Percentiles rank a stretch among this genome's conserved stretches.
Evolutionary conservation across 2,113 vertebrate species (phyloP).

Genomic region (Ciconia stormi): DNA sequence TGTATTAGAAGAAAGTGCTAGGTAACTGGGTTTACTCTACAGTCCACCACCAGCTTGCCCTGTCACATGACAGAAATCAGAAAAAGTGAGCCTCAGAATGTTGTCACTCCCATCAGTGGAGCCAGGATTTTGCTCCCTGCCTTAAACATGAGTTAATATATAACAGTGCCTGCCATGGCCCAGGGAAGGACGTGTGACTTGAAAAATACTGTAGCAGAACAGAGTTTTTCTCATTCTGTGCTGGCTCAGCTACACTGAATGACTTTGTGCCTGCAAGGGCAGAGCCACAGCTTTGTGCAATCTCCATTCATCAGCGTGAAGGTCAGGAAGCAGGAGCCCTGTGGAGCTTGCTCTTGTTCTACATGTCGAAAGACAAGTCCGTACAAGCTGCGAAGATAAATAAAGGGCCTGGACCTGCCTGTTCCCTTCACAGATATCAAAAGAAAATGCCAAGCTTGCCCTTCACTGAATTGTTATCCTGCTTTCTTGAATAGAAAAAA

Average conservation of each 20-base stretch:
- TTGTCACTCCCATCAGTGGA: not conserved
- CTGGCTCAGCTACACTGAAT: conserved; percentile 42
- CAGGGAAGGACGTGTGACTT: not conserved
- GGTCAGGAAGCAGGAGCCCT: conserved; percentile 48
- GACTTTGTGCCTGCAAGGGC: conserved; percentile 37
- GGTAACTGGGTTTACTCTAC: not conserved
- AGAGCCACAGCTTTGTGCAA: conserved; percentile 24
- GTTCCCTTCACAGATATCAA: not conserved
- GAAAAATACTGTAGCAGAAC: not conserved
- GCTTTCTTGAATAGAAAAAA: not conserved
- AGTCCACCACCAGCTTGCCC: not conserved
- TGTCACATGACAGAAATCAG: not conserved
- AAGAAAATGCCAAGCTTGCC: not conserved
- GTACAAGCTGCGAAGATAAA: conserved; percentile 38
- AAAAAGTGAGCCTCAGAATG: not conserved
- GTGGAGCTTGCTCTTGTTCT: conserved; percentile 29
- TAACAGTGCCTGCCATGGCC: not conserved
- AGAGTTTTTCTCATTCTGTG: conserved; percentile 12
- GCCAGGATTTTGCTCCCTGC: not conserved
- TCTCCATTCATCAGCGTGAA: conserved; percentile 47
- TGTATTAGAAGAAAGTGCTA: not conserved
- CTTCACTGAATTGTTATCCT: not conserved
- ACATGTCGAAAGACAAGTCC: conserved; percentile 3
- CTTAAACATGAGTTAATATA: not conserved
- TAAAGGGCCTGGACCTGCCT: not conserved